Percentiles rank a stretch among this genome's conserved stretches.
Evolutionary conservation across 2,797 vertebrate genomes (phyloP).

Genomic region (Luscinia megarhynchos): DNA sequence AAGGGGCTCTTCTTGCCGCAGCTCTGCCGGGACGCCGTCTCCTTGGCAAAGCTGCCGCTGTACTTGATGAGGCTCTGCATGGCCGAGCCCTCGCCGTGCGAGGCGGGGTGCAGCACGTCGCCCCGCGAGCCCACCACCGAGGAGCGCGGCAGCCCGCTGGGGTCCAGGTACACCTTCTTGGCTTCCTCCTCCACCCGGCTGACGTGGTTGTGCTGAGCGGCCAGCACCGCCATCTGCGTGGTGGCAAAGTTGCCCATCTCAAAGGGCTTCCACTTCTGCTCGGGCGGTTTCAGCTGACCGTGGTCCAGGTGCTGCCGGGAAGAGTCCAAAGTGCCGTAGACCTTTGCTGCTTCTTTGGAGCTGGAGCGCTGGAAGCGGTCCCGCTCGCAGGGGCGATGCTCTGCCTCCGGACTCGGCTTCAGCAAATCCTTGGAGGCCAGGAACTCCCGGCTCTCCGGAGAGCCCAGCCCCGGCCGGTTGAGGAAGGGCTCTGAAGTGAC

Average conservation of each 20-base stretch:
- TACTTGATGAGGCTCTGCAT: slow-evolving; percentile 99
- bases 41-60: slow-evolving; percentile 92
- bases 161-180: slow-evolving; percentile 89
- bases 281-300: slow-evolving; percentile 70
- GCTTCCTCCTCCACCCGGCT: slow-evolving; percentile 84
- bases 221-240: slow-evolving; percentile 92
- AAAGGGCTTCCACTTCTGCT: slow-evolving; percentile 92
- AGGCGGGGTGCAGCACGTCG: slow-evolving; percentile 63
- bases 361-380: slow-evolving; percentile 71
- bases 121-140: slow-evolving; percentile 60
- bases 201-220: slow-evolving; percentile 89
- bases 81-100: slow-evolving; percentile 87
- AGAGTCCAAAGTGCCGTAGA: slow-evolving; percentile 79
- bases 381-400: slow-evolving; percentile 79
- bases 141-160: slow-evolving; percentile 78
- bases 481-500: slow-evolving; percentile 75
- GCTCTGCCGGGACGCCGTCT: slow-evolving; percentile 80
- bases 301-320: slow-evolving; percentile 75
- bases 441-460: slow-evolving; percentile 84
- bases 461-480: slow-evolving; percentile 80
- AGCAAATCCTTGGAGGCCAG: slow-evolving; percentile 84
- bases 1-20: slow-evolving; percentile 87
- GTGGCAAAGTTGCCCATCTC: slow-evolving; percentile 91
- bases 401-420: slow-evolving; percentile 79
- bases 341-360: slow-evolving; percentile 76